phyloP scores from a whole-genome alignment of 2,113 vertebrate genomes.

The Chamaea fasciata region DNA sequence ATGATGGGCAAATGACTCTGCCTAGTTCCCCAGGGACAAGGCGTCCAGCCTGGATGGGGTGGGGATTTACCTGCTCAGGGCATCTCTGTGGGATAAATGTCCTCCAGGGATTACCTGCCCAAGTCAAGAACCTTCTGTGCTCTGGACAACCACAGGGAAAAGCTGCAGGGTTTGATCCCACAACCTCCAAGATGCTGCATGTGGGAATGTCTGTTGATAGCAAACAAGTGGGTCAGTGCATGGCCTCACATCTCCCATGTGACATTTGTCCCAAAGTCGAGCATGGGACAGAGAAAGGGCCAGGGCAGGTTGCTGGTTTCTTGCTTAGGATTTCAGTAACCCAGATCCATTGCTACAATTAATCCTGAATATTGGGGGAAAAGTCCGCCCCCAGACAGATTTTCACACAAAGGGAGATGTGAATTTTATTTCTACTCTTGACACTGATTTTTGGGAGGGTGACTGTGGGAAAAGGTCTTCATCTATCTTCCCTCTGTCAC shows the following conservation, averaged over 20 bases:
- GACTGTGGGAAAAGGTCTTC: neutral
- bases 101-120: neutral
- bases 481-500: neutral
- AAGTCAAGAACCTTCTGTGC: neutral
- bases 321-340: neutral
- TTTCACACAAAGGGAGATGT: neutral
- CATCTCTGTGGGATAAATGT: neutral
- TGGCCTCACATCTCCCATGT: rapidly evolving
- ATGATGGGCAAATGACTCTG: neutral
- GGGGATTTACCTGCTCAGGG: neutral
- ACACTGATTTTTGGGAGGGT: neutral
- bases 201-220: neutral
- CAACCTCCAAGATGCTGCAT: rapidly evolving
- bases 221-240: neutral
- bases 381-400: rapidly evolving
- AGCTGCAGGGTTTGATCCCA: neutral
- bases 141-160: neutral
- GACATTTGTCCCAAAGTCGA: rapidly evolving
- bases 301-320: neutral
- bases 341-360: neutral
- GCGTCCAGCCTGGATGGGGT: neutral
- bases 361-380: rapidly evolving
- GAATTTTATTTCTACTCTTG: neutral
- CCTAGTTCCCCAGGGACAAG: neutral
- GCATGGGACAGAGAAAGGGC: neutral